Evolutionary conservation across 35 echinoderm and acorn worm species (phyloP), one percentile per base, ranked within the genome.

Genomic region (Stichopus chloronotus): DNA sequence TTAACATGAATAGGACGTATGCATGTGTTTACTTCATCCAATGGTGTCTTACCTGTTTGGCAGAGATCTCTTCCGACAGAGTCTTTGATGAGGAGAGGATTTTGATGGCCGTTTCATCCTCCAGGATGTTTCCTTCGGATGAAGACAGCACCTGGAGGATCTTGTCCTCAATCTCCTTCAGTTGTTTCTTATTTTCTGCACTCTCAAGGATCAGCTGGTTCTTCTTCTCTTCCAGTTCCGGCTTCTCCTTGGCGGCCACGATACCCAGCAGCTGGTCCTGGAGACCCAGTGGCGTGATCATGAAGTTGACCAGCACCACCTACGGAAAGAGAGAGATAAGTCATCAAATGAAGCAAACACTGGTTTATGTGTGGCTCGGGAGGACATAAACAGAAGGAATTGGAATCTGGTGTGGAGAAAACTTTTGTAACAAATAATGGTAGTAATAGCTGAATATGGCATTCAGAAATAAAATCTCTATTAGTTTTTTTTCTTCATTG

Each of bases 81-180:
- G 94, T 96, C 85, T 99, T 99, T 19, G 97, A 99, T 3, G 97
- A 99, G 3, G 97, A 99, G n/a, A 99, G 78, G 72, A 99, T 94
- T 89, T 99, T 96, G 77, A 99, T 99, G 22, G 97, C 97, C 7
- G 93, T 99, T 87, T 99, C 97, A 90, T 99, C 97, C 77, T 99
- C 97, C 72, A 99, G 68, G 81, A 99, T 99, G 93, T 99, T 99
- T 22, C 97, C 97, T 58, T 99, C 95, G 0, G 97, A 99, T 4
- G 95, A 95, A 7, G 97, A 99, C 17, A 99, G 78, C 20, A 99
- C 95, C 92, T 99, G 78, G 59, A 99, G 90, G 93, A 99, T 99
- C 87, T 95, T 96, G 65, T 99, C 97, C 65, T 99, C 97, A 90
- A 99, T 99, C 84, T 99, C 97, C 89, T 99, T 99, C 72, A 99